phyloP scores from a whole-genome alignment of 2,888 invertebrate species.

The Teinopalpus imperialis region DNA sequence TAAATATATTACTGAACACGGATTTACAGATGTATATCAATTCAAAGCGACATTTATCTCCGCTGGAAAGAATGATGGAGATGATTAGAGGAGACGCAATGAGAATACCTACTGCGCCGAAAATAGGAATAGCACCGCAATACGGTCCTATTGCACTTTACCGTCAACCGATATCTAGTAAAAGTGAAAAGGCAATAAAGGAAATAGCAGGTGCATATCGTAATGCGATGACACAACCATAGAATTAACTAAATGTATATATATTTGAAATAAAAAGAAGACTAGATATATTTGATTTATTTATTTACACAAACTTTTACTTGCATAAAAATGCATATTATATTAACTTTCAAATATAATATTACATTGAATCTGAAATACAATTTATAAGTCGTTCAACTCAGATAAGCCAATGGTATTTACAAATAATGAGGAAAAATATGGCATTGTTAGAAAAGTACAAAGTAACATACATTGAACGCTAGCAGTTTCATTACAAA shows the following conservation, averaged over 20 bases:
- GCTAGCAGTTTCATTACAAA: too few relatives aligned
- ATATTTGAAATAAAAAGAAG: too few relatives aligned
- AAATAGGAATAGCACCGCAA: slow-evolving; percentile 47
- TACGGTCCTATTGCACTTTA: slow-evolving; percentile 59
- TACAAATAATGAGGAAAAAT: background rate
- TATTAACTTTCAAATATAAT: too few relatives aligned
- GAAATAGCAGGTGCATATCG: slow-evolving; percentile 46
- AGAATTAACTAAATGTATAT: too few relatives aligned
- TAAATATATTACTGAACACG: slow-evolving; percentile 12
- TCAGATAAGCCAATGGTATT: too few relatives aligned
- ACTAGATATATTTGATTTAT: too few relatives aligned
- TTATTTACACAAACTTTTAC: too few relatives aligned
- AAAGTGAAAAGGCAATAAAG: slow-evolving; percentile 53
- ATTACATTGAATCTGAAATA: too few relatives aligned
- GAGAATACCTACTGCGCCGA: slow-evolving; percentile 47
- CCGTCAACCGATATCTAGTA: slow-evolving; percentile 57
- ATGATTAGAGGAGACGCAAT: slow-evolving; percentile 49
- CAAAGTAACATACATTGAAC: too few relatives aligned
- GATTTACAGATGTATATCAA: background rate
- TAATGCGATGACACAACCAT: slow-evolving; percentile 30
- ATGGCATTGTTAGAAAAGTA: background rate
- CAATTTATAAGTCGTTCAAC: too few relatives aligned
- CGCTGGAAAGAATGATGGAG: slow-evolving; percentile 51
- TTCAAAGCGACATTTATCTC: slow-evolving; percentile 27
- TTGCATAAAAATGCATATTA: too few relatives aligned